phyloP scores from a whole-genome alignment of 2,797 vertebrate genomes.

The Pseudotriccus pelzelni region DNA sequence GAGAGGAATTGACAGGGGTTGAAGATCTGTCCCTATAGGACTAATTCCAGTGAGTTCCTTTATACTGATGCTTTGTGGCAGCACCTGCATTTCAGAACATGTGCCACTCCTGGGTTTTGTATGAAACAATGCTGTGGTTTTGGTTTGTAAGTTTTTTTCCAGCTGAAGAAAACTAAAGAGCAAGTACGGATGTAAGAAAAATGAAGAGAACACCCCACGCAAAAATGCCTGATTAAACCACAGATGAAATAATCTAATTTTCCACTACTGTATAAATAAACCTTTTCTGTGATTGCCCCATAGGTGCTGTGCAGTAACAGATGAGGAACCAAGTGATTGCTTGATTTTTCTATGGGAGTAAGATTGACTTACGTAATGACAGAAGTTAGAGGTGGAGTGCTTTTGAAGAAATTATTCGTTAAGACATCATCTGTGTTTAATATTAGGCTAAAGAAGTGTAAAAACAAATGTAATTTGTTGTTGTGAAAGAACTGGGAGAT shows the following conservation, averaged over 20 bases:
- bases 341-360: not conserved
- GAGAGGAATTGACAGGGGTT: not conserved
- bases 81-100: not conserved
- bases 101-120: not conserved
- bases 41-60: not conserved
- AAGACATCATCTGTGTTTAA: not conserved
- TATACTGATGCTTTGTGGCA: fast-evolving
- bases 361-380: not conserved
- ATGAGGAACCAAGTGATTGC: not conserved
- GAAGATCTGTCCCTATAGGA: not conserved
- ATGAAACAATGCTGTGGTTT: not conserved
- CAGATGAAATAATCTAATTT: not conserved
- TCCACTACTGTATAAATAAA: not conserved
- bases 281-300: not conserved
- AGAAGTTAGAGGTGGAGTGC: not conserved
- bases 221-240: not conserved
- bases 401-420: not conserved
- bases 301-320: not conserved
- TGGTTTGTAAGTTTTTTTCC: not conserved
- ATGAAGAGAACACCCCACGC: not conserved
- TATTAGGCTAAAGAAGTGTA: not conserved
- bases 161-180: not conserved
- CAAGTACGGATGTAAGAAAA: not conserved
- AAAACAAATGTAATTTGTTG: not conserved
- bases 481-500: not conserved